Evolutionary conservation across 2,888 invertebrate genomes (phyloP).

Genomic region (Autographa gamma): DNA sequence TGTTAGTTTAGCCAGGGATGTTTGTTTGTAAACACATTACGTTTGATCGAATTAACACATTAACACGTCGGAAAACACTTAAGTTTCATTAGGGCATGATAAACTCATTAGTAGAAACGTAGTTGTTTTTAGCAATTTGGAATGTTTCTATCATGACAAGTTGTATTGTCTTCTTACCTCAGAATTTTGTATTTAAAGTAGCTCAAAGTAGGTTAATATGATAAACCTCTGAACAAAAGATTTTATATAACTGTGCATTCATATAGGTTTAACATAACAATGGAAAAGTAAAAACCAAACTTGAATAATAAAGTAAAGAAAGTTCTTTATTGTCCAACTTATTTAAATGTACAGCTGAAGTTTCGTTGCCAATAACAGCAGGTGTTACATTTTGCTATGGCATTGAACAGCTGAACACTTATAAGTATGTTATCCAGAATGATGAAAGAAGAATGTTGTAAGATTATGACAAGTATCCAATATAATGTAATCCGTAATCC

Average conservation of each 20-base stretch:
- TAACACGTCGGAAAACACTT: conserved; percentile 36
- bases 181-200: not conserved
- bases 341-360: conserved; percentile 33
- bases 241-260: not conserved
- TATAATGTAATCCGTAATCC: conserved; percentile 19
- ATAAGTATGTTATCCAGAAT: conserved; percentile 16
- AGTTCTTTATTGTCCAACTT: conserved; percentile 34
- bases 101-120: conserved; percentile 13
- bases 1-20: conserved; percentile 43
- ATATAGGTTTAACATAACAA: conserved; percentile 8
- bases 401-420: conserved; percentile 30
- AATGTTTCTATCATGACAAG: not conserved
- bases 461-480: conserved; percentile 12
- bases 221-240: not conserved
- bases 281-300: conserved; percentile 15
- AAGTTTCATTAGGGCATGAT: conserved; percentile 24
- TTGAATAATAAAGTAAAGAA: conserved; percentile 24
- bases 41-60: conserved; percentile 46
- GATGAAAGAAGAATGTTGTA: conserved; percentile 1
- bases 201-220: not conserved
- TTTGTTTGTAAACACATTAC: conserved; percentile 52
- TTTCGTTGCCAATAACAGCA: conserved; percentile 36
- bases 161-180: not conserved
- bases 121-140: not conserved
- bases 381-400: conserved; percentile 41